A percentile compares a stretch with the other conserved stretches of the same genome.
Evolutionary conservation across 2,888 invertebrate genomes (phyloP).

Genomic region (Azorinus chamasolen): DNA sequence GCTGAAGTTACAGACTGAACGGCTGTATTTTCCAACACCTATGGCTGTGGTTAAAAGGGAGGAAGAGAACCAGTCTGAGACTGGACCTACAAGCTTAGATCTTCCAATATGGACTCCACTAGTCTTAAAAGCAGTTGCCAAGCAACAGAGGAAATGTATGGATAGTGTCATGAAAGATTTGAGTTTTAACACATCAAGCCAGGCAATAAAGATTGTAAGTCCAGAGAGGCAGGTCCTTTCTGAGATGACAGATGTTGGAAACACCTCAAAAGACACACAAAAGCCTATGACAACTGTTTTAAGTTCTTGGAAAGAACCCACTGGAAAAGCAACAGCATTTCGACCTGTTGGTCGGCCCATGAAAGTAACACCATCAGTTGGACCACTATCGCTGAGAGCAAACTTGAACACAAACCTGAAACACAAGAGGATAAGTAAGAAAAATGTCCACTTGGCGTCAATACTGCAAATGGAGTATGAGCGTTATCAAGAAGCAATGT

Average conservation of each 20-base stretch:
- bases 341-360: slow-evolving; percentile 11
- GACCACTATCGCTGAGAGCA: slow-evolving; percentile 44
- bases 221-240: slow-evolving; percentile 15
- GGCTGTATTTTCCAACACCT: slow-evolving; percentile 20
- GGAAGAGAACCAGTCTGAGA: neutral
- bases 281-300: neutral
- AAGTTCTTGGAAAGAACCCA: neutral
- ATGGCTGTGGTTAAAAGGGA: neutral
- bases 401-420: slow-evolving; percentile 17
- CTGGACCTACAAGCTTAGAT: slow-evolving; percentile 4
- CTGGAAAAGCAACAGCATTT: slow-evolving; percentile 36
- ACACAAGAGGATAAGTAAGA: neutral
- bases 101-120: slow-evolving; percentile 60
- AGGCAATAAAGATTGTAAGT: too few species aligned
- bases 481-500: slow-evolving; percentile 39
- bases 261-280: neutral
- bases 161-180: slow-evolving; percentile 1
- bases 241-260: neutral
- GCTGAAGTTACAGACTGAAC: neutral
- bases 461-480: slow-evolving; percentile 27
- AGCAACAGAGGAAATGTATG: slow-evolving; percentile 16
- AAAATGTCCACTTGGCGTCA: neutral
- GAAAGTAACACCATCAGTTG: slow-evolving; percentile 30
- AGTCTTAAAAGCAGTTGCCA: slow-evolving; percentile 54
- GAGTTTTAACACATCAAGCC: neutral